A percentile compares a stretch with the other conserved stretches of the same genome.
Evolutionary conservation across 2,888 invertebrate species (phyloP).

Genomic region (Frankliniella fusca): DNA sequence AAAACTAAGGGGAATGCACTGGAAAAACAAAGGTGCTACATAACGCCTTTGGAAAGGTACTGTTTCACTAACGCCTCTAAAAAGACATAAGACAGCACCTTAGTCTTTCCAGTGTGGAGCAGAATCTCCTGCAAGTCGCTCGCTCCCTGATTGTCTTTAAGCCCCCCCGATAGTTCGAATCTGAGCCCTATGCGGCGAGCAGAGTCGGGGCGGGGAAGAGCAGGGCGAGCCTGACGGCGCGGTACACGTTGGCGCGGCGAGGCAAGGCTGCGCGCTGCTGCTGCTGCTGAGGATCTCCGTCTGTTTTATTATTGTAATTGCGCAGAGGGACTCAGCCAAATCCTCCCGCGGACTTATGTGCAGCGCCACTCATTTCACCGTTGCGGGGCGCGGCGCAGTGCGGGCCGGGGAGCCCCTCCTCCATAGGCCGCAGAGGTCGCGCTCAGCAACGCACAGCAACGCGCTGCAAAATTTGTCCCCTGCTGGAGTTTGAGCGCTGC

Average conservation of each 20-base stretch:
- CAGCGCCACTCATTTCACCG: neutral
- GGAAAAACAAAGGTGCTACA: too few species aligned
- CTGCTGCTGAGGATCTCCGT: conserved; percentile 9
- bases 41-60: too few species aligned
- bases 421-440: neutral
- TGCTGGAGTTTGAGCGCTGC: too few species aligned
- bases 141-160: conserved; percentile 7
- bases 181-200: conserved; percentile 9
- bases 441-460: too few species aligned
- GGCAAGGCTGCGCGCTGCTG: too few species aligned
- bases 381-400: neutral
- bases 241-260: neutral
- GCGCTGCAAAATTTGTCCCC: too few species aligned
- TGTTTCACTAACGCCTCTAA: too few species aligned
- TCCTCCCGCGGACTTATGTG: conserved; percentile 17
- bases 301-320: conserved; percentile 21
- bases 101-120: too few species aligned
- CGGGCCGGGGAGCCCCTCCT: neutral
- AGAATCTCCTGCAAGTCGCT: too few species aligned
- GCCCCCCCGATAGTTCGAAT: neutral
- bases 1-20: too few species aligned
- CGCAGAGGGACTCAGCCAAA: conserved; percentile 2
- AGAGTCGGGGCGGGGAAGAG: neutral
- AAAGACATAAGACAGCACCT: too few species aligned
- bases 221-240: neutral